Percentiles rank a stretch among this genome's conserved stretches.
Conservation (phyloP, 2,797 vertebrate genomes). For the Sebastes taczanowskii region DNA sequence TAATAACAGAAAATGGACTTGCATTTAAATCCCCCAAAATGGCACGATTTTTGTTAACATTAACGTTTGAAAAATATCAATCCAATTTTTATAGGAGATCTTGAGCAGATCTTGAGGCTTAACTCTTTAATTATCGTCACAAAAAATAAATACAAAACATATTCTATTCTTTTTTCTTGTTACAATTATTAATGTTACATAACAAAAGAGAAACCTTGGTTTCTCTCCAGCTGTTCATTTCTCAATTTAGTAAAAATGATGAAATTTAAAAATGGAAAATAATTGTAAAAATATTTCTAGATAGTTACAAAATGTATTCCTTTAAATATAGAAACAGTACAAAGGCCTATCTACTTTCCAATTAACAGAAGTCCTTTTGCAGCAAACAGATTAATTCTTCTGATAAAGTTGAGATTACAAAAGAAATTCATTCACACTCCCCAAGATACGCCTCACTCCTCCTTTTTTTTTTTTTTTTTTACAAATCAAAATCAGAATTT, state of each 20-base stretch:
- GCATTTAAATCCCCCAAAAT: neutral
- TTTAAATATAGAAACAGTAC: slow-evolving; percentile 5
- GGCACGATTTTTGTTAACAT: neutral
- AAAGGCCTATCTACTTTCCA: neutral
- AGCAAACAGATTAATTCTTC: slow-evolving; percentile 10
- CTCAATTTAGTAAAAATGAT: neutral
- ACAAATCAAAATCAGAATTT: neutral
- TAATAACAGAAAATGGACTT: neutral
- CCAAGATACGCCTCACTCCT: neutral
- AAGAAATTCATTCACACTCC: neutral
- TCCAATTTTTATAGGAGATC: neutral
- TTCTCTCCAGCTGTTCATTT: neutral
- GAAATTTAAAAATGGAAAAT: neutral
- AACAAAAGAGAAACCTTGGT: neutral
- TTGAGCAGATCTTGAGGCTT: neutral
- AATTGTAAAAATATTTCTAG: neutral
- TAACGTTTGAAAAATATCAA: neutral
- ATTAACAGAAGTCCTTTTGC: slow-evolving; percentile 7
- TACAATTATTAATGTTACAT: neutral
- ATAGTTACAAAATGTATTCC: neutral
- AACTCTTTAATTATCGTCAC: neutral
- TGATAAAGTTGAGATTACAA: slow-evolving; percentile 31
- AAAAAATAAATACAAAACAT: slow-evolving; percentile 1
- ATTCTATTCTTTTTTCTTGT: neutral
- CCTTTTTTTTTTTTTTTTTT: neutral